phyloP scores from a whole-genome alignment of 2,113 vertebrate genomes.

The Megaptera novaeangliae region DNA sequence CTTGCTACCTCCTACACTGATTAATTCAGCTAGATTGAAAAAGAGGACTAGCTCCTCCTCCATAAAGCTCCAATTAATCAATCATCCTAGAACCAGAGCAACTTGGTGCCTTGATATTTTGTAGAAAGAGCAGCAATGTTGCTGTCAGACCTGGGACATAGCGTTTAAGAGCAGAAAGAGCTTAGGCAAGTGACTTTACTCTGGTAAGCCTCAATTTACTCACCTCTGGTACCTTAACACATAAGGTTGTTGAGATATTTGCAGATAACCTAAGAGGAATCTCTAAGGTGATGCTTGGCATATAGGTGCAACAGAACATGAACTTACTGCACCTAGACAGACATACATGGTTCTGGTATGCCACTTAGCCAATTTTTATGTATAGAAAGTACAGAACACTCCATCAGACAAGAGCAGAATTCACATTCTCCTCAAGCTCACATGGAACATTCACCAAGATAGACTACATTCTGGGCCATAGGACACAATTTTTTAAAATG shows the following conservation, averaged over 20 bases:
- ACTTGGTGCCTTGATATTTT: background rate
- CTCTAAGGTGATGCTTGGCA: background rate
- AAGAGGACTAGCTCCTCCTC: constrained; percentile 30
- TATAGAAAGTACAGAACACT: background rate
- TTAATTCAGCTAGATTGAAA: constrained; percentile 49
- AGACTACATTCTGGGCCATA: background rate
- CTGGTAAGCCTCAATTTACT: background rate
- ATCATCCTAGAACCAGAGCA: constrained; percentile 33
- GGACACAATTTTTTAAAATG: background rate
- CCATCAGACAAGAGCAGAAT: background rate
- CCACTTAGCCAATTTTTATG: background rate
- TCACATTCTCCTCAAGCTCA: background rate
- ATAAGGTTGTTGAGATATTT: background rate
- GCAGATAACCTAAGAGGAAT: background rate
- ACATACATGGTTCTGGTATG: background rate
- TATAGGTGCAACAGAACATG: fast-evolving
- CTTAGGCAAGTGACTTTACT: background rate
- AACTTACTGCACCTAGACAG: background rate
- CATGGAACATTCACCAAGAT: background rate
- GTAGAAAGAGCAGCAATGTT: background rate
- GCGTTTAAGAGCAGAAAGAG: background rate
- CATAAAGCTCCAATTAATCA: constrained; percentile 55
- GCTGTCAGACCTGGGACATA: background rate
- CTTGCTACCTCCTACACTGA: constrained; percentile 67
- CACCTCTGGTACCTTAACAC: background rate